Evolutionary conservation across 2,888 invertebrate genomes (phyloP), one percentile per base, ranked within the genome.

Genomic region (Ochlodes sylvanus): DNA sequence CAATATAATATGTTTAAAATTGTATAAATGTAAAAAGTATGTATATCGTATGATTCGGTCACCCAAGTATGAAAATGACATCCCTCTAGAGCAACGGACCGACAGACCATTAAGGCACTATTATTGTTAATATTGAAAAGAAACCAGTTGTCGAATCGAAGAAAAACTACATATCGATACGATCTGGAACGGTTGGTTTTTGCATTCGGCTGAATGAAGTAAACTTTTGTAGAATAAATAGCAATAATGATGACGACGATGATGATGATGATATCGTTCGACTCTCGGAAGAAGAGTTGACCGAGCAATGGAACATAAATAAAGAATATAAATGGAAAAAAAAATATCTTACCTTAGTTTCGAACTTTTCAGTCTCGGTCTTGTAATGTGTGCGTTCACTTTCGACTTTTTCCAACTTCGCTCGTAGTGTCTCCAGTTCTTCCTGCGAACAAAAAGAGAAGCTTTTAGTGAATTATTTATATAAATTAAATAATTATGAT

Each of bases 291-390:
- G 34, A 34, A 34, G 7, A 1, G 38, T 38, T 38, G 3, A 38
- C 10, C 12, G 1, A 38, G 12, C 10, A 34, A 34, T 2, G 34
- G n/a, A n/a, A 7, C 19, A 17, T 1, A 42, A 19, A 21, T 58
- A 42, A 50, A 58, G 38, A 27, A 7, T 17, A 12, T n/a, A n/a
- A n/a, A n/a, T n/a, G n/a, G n/a, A n/a, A n/a, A n/a, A n/a, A n/a
- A n/a, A n/a, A n/a, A n/a, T n/a, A 12, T 77, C 96, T 94, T 87
- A 99, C 98, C 96, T 98, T 98, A 70, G 96, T 95, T 89, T 99
- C 98, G 76, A 98, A 93, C 89, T 96, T 97, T 81, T 98, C 98
- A 81, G 97, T 97, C 83, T 98, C 97, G 83, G 96, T 96, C 91
- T 98, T 98, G 85, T 97, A 95, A 77, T 96, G 95, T 76, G 95